Evolutionary conservation across 2,888 invertebrate species (phyloP), one percentile per base, ranked within the genome.

Genomic region (Timema podura): DNA sequence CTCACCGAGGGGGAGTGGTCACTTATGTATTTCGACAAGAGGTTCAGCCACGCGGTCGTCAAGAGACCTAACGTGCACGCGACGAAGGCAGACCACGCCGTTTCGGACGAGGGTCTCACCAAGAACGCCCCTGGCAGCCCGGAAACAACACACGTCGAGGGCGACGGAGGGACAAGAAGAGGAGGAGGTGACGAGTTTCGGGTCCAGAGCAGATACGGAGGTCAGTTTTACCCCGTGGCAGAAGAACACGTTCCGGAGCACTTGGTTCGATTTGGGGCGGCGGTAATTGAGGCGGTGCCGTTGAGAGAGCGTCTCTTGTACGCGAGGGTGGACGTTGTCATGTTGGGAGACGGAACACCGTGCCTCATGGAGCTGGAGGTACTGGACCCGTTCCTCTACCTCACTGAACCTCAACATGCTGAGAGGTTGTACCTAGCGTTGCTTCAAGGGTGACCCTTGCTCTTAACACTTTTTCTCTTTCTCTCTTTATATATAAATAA

Each of bases 281-380:
- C 11, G 16, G 61, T 44, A 6, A 9, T 61, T 30, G 61, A 30
- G 44, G 5, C 61, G 9, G 10, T 61, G 44, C 61, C 30, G 16
- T 61, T 61, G 44, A 6, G 44, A 13, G 5, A 45, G 15, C 16
- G 44, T 9, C 16, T 30, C 44, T 9, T 44, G 61, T 61, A 45
- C 61, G 61, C 61, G n/a, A 30, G 61, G 44, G 61, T 61, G 5
- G 61, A 61, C 61, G 61, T 44, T 11, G 44, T 61, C 10, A 10
- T 30, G 6, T 11, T 2, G 5, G 6, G 6, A 8, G 61, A 61
- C 5, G 16, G 5, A 61, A 30, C 5, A n/a, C 61, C 61, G 11
- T 61, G n/a, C 61, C 61, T 61, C 61, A 61, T 61, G 61, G 61
- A 61, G 61, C 30, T 61, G 61, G 61, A 61, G 61, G 3, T 61